Conservation (phyloP, 2,797 vertebrate genomes). For the Phoebastria nigripes region DNA sequence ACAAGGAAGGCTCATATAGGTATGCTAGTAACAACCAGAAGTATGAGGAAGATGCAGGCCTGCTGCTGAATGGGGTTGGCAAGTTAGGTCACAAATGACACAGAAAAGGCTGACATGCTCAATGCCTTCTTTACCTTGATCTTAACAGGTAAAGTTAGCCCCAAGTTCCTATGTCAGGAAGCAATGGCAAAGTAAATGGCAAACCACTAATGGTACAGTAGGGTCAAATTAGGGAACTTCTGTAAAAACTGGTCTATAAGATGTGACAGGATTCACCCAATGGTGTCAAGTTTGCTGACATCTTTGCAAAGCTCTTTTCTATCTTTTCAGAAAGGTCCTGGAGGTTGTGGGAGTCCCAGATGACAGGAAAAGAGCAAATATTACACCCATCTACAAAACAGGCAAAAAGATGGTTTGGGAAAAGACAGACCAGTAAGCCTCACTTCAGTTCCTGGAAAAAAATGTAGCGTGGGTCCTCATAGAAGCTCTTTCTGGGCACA, state of each 20-base stretch:
- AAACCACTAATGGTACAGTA: background rate
- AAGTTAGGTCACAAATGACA: background rate
- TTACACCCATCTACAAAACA: background rate
- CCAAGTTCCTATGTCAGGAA: background rate
- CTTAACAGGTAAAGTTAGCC: background rate
- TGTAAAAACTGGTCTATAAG: background rate
- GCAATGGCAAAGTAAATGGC: background rate
- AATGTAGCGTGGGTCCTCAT: background rate
- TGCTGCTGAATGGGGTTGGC: background rate
- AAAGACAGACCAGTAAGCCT: background rate
- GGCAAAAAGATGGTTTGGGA: background rate
- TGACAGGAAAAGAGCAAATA: background rate
- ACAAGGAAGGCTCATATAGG: background rate
- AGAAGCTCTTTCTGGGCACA: background rate
- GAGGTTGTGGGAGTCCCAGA: background rate
- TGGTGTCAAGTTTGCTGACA: background rate
- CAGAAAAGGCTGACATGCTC: background rate
- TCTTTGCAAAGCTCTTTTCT: background rate
- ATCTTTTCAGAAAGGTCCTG: background rate
- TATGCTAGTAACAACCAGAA: background rate
- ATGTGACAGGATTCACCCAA: background rate
- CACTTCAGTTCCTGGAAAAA: background rate
- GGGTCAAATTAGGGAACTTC: background rate
- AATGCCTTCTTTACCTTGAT: background rate
- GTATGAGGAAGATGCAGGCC: background rate